A percentile compares a stretch with the other conserved stretches of the same genome.
These are phyloP conservation scores for Phortica okadai DNA, from an alignment of 2,888 invertebrate species.

Conservation along the genomic window DNA sequence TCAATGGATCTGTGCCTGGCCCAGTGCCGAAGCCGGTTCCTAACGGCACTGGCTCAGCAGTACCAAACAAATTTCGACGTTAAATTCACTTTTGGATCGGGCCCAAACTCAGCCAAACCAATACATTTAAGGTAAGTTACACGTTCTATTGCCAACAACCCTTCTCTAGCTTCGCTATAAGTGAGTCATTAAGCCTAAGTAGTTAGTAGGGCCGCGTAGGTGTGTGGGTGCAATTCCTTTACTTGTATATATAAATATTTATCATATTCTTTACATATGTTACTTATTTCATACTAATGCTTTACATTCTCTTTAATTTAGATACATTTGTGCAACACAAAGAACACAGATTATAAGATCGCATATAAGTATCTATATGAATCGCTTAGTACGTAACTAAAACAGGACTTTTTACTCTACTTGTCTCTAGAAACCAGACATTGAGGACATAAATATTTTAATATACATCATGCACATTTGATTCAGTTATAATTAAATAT, in stretches of 20 bases:
- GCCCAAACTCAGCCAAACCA: not conserved
- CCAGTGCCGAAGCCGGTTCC: conserved; percentile 56
- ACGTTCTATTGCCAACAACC: not conserved
- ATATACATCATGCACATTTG: not conserved
- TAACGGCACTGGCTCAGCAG: conserved; percentile 54
- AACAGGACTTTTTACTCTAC: conserved; percentile 16
- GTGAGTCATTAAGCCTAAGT: conserved; percentile 7
- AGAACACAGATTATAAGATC: conserved; percentile 36
- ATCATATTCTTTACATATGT: conserved; percentile 6
- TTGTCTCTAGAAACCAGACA: not conserved
- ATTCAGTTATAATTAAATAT: conserved; percentile 6
- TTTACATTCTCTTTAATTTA: conserved; percentile 70
- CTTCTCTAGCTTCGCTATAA: not conserved
- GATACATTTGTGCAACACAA: conserved; percentile 64
- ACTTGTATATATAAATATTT: conserved; percentile 31
- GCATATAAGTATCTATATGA: conserved; percentile 21
- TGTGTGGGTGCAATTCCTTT: not conserved
- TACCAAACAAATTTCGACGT: conserved; percentile 60
- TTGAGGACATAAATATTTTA: not conserved
- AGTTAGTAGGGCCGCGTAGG: not conserved
- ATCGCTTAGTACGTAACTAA: conserved; percentile 7
- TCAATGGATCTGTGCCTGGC: conserved; percentile 49
- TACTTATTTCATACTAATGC: conserved; percentile 55
- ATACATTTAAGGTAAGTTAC: conserved; percentile 35
- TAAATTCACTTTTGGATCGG: conserved; percentile 38